phyloP scores from a whole-genome alignment of 2,113 vertebrate species.

The Otolemur garnettii region DNA sequence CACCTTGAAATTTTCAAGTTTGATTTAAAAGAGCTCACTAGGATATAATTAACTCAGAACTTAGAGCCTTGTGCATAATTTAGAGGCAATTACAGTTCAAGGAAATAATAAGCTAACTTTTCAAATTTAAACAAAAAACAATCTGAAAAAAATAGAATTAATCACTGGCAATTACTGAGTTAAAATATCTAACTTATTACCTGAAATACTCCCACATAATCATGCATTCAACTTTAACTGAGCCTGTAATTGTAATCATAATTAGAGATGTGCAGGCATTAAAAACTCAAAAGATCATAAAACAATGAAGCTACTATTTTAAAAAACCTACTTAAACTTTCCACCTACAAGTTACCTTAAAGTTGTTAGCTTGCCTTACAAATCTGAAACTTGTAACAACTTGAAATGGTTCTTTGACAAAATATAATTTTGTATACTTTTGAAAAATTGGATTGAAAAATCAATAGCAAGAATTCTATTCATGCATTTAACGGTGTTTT shows the following conservation, averaged over 20 bases:
- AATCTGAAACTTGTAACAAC: slow-evolving; percentile 33
- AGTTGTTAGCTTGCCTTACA: background rate
- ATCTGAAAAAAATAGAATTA: slow-evolving; percentile 83
- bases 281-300: slow-evolving; percentile 83
- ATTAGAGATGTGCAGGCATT: slow-evolving; percentile 83
- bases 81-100: slow-evolving; percentile 82
- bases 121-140: slow-evolving; percentile 78
- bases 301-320: slow-evolving; percentile 75
- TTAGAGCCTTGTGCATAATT: slow-evolving; percentile 77
- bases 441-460: slow-evolving; percentile 29
- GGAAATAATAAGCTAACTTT: slow-evolving; percentile 86
- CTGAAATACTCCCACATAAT: slow-evolving; percentile 84
- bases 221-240: slow-evolving; percentile 85
- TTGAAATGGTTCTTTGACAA: slow-evolving; percentile 49
- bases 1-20: slow-evolving; percentile 84
- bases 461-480: slow-evolving; percentile 26
- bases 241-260: slow-evolving; percentile 85
- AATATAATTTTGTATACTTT: slow-evolving; percentile 55
- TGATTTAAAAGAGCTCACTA: slow-evolving; percentile 84
- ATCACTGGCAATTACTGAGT: slow-evolving; percentile 87
- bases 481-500: slow-evolving; percentile 2
- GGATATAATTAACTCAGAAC: slow-evolving; percentile 86
- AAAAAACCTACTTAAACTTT: slow-evolving; percentile 46
- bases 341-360: slow-evolving; percentile 21
- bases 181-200: slow-evolving; percentile 86